These are phyloP conservation scores for Trichomalopsis sarcophagae DNA, from an alignment of 1,140 invertebrate species.

Conservation along the genomic window DNA sequence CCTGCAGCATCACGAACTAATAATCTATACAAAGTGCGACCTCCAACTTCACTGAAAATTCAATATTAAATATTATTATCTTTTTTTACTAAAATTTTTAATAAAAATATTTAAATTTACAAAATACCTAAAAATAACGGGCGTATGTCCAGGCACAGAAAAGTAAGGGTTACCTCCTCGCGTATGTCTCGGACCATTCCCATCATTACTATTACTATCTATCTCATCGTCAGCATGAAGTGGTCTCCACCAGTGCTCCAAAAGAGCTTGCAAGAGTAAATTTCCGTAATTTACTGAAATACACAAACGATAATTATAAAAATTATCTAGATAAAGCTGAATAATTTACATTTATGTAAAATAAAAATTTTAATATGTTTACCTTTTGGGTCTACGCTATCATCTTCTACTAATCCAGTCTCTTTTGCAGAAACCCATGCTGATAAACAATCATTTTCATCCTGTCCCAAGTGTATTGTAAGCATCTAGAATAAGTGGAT, in stretches of 20 bases:
- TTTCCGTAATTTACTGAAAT: slow-evolving; percentile 95
- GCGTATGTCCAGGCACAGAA: slow-evolving; percentile 95
- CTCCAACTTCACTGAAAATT: slow-evolving; percentile 90
- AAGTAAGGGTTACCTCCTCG: slow-evolving; percentile 89
- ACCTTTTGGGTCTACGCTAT: slow-evolving; percentile 92
- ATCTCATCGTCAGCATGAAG: slow-evolving; percentile 75
- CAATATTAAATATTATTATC: slow-evolving; percentile 40
- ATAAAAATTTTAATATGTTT: slow-evolving; percentile 51
- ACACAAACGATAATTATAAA: slow-evolving; percentile 45
- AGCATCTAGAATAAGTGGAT: slow-evolving; percentile 82
- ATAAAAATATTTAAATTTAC: slow-evolving; percentile 37
- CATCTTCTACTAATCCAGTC: slow-evolving; percentile 86
- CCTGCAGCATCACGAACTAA: slow-evolving; percentile 94
- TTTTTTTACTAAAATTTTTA: background rate
- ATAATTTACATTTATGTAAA: slow-evolving; percentile 27
- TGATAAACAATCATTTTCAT: slow-evolving; percentile 98
- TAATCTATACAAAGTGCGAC: slow-evolving; percentile 92
- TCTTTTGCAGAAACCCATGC: slow-evolving; percentile 99
- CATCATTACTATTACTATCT: slow-evolving; percentile 69
- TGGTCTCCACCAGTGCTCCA: slow-evolving; percentile 95
- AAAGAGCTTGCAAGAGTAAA: slow-evolving; percentile 92
- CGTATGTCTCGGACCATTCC: slow-evolving; percentile 66
- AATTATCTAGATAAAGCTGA: slow-evolving; percentile 12
- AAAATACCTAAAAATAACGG: slow-evolving; percentile 93
- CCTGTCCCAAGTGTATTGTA: slow-evolving; percentile 96